Base-by-base conservation (phyloP, 2,888 invertebrate genomes). In the Lottia gigantea region DNA sequence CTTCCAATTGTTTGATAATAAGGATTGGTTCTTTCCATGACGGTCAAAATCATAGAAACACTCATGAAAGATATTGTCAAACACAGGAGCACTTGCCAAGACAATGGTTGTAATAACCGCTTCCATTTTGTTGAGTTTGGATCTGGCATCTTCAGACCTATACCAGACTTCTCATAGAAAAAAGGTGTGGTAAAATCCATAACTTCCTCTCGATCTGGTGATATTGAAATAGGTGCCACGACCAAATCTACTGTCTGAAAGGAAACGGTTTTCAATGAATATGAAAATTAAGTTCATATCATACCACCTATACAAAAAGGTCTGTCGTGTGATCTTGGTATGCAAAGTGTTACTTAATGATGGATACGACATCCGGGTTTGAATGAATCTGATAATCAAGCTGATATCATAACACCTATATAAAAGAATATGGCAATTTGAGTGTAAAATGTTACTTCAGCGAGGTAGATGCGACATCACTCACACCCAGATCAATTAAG, bases 151-250 rank as follows among this genome's bases (percentile, higher is more conserved):
- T 74, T 79, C 65, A 82, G 71, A 11, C 83, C 62, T 3, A 81
- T 77, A 2, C 78, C 77, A 11, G 78, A 76, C 61, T 76, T 76
- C 67, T 83, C 83, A 40, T 76, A 78, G 71, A 70, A 77, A 68
- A 77, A 96, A 0, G 96, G 96, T 0, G 95, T 94, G 2, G 96
- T 93, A 82, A 95, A 96, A 87, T 96, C 96, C 1, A 96, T 93
- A 0, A 95, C 94, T 88, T 95, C 95, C 85, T 95, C 95, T 49
- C 95, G 91, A 77, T 95, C 95, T 0, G 95, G 94, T 3, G 95
- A 95, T 95, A 96, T 95, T 11, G 94, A 94, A 49, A 96, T 88
- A 0, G 95, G 93, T 0, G 94, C 93, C 1, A 95, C 91, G 0
- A 93, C 93, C 64, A 96, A 91, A 84, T 97, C 96, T 0, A 94